Percentiles rank a stretch among this genome's conserved stretches.
These are phyloP conservation scores for Yponomeuta sedellus DNA, from an alignment of 2,888 invertebrate species.

Conservation along the genomic window DNA sequence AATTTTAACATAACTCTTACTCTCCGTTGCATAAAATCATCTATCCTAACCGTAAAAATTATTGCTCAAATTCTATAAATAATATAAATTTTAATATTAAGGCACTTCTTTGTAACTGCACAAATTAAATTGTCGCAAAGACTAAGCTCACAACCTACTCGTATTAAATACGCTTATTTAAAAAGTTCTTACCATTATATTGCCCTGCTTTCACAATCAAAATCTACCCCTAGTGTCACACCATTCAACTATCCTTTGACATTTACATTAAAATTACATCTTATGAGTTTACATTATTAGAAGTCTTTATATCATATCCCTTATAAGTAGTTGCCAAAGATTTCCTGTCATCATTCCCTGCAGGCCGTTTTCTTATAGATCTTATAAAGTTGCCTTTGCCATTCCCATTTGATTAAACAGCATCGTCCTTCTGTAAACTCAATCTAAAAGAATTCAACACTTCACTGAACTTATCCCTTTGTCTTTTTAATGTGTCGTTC, in stretches of 20 bases:
- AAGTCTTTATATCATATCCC: background rate
- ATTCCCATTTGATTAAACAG: slow-evolving; percentile 32
- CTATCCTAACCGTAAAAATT: too few species aligned
- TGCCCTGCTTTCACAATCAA: background rate
- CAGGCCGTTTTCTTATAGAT: too few species aligned
- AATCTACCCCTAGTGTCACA: background rate
- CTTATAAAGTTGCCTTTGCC: too few species aligned
- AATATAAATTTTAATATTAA: too few species aligned
- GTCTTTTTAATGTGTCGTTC: slow-evolving; percentile 64
- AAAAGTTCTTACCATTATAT: slow-evolving; percentile 17
- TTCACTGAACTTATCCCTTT: slow-evolving; percentile 58
- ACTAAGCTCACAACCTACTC: too few species aligned
- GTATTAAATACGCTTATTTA: background rate
- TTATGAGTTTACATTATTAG: background rate
- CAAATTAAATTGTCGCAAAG: too few species aligned
- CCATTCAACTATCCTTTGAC: background rate
- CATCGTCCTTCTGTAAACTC: slow-evolving; percentile 56
- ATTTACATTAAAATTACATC: background rate
- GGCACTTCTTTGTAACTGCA: too few species aligned
- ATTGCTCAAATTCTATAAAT: too few species aligned
- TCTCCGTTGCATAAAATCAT: too few species aligned
- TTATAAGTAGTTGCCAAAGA: too few species aligned
- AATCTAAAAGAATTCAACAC: slow-evolving; percentile 63
- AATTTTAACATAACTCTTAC: too few species aligned
- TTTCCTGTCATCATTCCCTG: too few species aligned